Evolutionary conservation across 2,888 invertebrate genomes (phyloP).

Genomic region (Meandrusa payeni): DNA sequence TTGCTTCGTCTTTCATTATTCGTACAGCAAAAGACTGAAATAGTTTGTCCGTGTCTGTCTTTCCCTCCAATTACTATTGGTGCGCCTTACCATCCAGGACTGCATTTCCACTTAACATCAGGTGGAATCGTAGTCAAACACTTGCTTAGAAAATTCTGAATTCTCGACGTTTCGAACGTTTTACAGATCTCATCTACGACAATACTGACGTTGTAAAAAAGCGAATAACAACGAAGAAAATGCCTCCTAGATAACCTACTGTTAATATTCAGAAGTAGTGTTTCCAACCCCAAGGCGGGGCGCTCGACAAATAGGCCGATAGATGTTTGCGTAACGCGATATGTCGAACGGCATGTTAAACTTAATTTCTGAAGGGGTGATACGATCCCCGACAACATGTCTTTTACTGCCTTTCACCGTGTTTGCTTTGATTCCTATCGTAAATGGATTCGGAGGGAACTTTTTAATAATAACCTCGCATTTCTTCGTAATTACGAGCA

Average conservation of each 20-base stretch:
- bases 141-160: too few species aligned
- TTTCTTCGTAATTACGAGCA: background rate
- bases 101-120: too few species aligned
- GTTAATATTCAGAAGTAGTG: conserved; percentile 44
- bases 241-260: conserved; percentile 29
- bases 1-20: too few species aligned
- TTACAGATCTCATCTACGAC: too few species aligned
- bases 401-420: conserved; percentile 61
- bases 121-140: too few species aligned
- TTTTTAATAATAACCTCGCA: conserved; percentile 8
- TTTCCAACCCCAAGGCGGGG: conserved; percentile 40
- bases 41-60: too few species aligned
- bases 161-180: too few species aligned
- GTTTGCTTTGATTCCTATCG: conserved; percentile 60
- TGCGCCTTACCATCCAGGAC: too few species aligned
- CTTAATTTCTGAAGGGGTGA: conserved; percentile 73
- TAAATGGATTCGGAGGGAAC: conserved; percentile 34
- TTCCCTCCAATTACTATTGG: too few species aligned
- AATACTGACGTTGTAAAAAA: too few species aligned
- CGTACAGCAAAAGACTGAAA: too few species aligned
- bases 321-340: conserved; percentile 61
- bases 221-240: too few species aligned
- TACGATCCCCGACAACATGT: conserved; percentile 46
- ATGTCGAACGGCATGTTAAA: conserved; percentile 78
- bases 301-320: conserved; percentile 56